Evolutionary conservation across 2,113 vertebrate genomes (phyloP).

Genomic region (Hypomesus transpacificus): DNA sequence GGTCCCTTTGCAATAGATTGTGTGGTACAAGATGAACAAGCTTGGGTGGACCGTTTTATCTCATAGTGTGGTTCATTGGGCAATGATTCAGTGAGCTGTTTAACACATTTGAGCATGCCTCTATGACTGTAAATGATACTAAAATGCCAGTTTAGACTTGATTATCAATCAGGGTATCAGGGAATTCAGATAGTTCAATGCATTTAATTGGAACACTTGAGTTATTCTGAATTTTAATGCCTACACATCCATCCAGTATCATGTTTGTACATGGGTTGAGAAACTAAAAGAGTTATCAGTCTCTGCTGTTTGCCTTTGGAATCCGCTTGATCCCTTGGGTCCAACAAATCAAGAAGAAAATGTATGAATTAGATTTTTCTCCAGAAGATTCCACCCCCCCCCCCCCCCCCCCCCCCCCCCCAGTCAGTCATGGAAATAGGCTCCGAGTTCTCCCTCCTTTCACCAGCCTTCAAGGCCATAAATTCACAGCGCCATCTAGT

Average conservation of each 20-base stretch:
- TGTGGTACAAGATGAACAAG: slow-evolving; percentile 24
- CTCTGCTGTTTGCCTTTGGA: too few relatives aligned
- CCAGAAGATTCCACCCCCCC: not conserved
- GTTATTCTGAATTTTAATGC: too few relatives aligned
- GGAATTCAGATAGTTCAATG: too few relatives aligned
- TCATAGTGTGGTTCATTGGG: slow-evolving; percentile 33
- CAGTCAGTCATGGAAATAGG: not conserved
- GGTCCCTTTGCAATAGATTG: slow-evolving; percentile 12
- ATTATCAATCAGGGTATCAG: not conserved
- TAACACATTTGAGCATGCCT: slow-evolving; percentile 26
- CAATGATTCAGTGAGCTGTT: slow-evolving; percentile 35
- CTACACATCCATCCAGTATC: too few relatives aligned
- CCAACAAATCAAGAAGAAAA: not conserved
- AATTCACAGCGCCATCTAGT: slow-evolving; percentile 56
- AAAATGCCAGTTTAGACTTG: slow-evolving; percentile 44
- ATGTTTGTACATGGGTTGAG: too few relatives aligned
- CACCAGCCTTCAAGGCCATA: not conserved
- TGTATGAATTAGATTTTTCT: not conserved
- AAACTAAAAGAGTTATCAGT: too few relatives aligned
- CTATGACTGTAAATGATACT: slow-evolving; percentile 32
- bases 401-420: too few relatives aligned
- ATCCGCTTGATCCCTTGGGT: too few relatives aligned
- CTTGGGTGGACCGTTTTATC: not conserved
- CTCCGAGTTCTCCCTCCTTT: not conserved
- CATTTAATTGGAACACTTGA: too few relatives aligned